Evolutionary conservation across 2,113 vertebrate genomes (phyloP).

Genomic region (Bettongia penicillata): DNA sequence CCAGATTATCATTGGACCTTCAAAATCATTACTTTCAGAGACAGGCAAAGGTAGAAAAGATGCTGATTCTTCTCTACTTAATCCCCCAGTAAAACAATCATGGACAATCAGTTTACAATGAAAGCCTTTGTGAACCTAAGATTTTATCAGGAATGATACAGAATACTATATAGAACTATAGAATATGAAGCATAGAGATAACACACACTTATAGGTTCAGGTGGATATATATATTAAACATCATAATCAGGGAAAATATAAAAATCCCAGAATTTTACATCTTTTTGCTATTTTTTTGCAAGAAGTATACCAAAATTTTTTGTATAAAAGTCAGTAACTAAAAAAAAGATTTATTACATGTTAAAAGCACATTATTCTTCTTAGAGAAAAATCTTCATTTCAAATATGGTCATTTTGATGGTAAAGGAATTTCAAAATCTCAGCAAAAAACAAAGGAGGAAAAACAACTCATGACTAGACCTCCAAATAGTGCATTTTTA

Average conservation of each 20-base stretch:
- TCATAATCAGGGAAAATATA: constrained; percentile 20
- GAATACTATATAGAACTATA: neutral
- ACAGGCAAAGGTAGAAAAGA: constrained; percentile 28
- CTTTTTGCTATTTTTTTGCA: neutral
- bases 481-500: neutral
- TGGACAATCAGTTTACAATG: neutral
- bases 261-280: constrained; percentile 15
- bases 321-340: constrained; percentile 19
- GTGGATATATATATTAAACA: neutral
- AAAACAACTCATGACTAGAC: neutral
- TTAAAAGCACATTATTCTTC: constrained; percentile 41
- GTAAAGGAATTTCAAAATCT: constrained; percentile 6
- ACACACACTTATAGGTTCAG: neutral
- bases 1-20: constrained; percentile 18
- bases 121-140: constrained; percentile 38
- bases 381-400: constrained; percentile 11
- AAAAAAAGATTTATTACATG: neutral
- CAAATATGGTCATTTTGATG: neutral
- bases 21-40: constrained; percentile 38
- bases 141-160: constrained; percentile 11
- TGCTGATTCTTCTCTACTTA: neutral
- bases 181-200: neutral
- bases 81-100: neutral
- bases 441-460: neutral
- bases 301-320: neutral